Evolutionary conservation across 2,888 invertebrate species (phyloP).

Genomic region (Podabrus alpinus): DNA sequence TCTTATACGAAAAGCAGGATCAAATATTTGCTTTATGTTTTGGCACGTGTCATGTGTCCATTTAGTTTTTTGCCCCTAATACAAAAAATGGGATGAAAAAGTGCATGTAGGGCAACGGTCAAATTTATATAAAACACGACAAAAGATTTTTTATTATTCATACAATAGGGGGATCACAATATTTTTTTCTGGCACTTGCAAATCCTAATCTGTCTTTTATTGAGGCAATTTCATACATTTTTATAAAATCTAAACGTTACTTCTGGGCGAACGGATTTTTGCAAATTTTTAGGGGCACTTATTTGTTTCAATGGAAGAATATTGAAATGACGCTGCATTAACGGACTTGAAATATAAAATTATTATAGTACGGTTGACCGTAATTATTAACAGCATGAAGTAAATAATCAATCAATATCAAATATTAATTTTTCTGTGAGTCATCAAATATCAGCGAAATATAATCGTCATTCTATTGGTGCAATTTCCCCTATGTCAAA

Average conservation of each 20-base stretch:
- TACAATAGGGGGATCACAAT: slow-evolving; percentile 46
- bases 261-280: background rate
- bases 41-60: slow-evolving; percentile 36
- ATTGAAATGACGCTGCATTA: background rate
- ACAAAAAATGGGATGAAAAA: slow-evolving; percentile 44
- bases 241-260: slow-evolving; percentile 13
- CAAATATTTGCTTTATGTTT: slow-evolving; percentile 39
- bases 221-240: slow-evolving; percentile 40
- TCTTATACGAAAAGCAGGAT: slow-evolving; percentile 21
- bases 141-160: slow-evolving; percentile 40
- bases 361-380: background rate
- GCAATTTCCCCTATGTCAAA: slow-evolving; percentile 42
- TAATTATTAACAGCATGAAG: background rate
- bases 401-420: slow-evolving; percentile 41
- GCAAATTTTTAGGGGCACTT: background rate
- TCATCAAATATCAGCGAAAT: slow-evolving; percentile 34
- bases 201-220: slow-evolving; percentile 45
- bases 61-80: slow-evolving; percentile 29
- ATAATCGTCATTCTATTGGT: slow-evolving; percentile 40
- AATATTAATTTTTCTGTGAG: slow-evolving; percentile 44
- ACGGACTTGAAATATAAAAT: background rate
- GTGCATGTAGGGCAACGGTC: slow-evolving; percentile 49
- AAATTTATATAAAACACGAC: slow-evolving; percentile 43
- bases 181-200: slow-evolving; percentile 44
- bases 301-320: background rate